Evolutionary conservation across 2,888 invertebrate species (phyloP).

Genomic region (Chymomyza caudatula): DNA sequence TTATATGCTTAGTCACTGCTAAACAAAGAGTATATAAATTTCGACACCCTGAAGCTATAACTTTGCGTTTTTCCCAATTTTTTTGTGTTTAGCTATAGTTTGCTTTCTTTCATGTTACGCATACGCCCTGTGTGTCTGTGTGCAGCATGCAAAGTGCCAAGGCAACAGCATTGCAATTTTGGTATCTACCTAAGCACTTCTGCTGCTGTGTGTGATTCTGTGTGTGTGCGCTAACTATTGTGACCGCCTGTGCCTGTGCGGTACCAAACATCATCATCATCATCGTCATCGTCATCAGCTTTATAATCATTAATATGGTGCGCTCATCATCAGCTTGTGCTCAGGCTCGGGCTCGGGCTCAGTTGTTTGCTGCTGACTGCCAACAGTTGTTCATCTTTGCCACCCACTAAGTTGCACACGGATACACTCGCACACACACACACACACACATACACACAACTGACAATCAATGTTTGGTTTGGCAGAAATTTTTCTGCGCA

Average conservation of each 20-base stretch:
- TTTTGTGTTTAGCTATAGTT: constrained; percentile 6
- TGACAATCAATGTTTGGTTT: constrained; percentile 74
- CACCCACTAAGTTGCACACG: constrained; percentile 39
- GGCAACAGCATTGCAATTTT: constrained; percentile 20
- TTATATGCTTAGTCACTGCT: too few relatives aligned
- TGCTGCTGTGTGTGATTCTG: constrained; percentile 13
- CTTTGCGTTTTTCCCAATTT: constrained; percentile 16
- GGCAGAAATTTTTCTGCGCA: constrained; percentile 54
- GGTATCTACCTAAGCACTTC: constrained; percentile 22
- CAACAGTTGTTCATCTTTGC: constrained; percentile 9
- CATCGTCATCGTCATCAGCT: constrained; percentile 5
- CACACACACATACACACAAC: constrained; percentile 32
- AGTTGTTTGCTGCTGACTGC: not conserved
- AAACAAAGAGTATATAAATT: not conserved
- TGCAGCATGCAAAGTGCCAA: constrained; percentile 34
- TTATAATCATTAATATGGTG: constrained; percentile 5
- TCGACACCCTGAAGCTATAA: not conserved
- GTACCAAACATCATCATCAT: constrained; percentile 16
- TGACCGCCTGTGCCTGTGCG: constrained; percentile 1
- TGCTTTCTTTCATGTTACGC: constrained; percentile 24
- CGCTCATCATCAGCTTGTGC: constrained; percentile 1
- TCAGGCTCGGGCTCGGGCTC: not conserved
- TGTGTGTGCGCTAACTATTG: constrained; percentile 29
- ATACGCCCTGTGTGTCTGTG: constrained; percentile 33
- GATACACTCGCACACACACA: constrained; percentile 34